A percentile compares a stretch with the other conserved stretches of the same genome.
These are phyloP conservation scores for Erythrolamprus reginae DNA, from an alignment of 2,113 vertebrate genomes.

Conservation along the genomic window DNA sequence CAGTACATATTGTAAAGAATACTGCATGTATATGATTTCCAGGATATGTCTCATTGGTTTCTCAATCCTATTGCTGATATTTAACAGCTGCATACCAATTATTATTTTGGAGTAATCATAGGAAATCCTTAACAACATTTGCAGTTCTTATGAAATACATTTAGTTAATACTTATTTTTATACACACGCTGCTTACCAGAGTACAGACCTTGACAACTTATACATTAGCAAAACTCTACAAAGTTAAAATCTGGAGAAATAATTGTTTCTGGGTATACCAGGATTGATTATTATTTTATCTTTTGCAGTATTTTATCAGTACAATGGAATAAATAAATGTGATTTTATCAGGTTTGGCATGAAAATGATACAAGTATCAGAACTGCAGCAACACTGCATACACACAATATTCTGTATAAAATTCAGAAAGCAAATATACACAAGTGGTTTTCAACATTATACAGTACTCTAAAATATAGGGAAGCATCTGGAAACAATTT, in stretches of 20 bases:
- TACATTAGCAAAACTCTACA: background rate
- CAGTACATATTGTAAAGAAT: constrained; percentile 14
- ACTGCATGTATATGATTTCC: background rate
- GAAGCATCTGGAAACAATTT: background rate
- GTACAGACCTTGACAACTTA: background rate
- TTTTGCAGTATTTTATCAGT: background rate
- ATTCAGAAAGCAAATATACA: background rate
- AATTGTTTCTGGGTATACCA: background rate
- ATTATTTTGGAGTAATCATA: constrained; percentile 19
- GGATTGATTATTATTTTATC: background rate
- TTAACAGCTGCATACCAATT: constrained; percentile 40
- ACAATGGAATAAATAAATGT: background rate
- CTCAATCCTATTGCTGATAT: background rate
- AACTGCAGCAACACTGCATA: background rate
- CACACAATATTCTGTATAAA: background rate
- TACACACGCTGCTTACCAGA: background rate
- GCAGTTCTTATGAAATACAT: background rate
- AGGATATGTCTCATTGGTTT: background rate
- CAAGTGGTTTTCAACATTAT: background rate
- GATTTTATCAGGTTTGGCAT: background rate
- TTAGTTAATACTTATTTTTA: background rate
- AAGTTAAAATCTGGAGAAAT: background rate
- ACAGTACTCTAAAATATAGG: background rate
- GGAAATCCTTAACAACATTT: background rate
- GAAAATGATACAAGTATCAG: background rate